Percentiles rank a stretch among this genome's conserved stretches.
These are phyloP conservation scores for Oasisia sp. DNA, from an alignment of 2,888 invertebrate genomes.

Conservation along the genomic window DNA sequence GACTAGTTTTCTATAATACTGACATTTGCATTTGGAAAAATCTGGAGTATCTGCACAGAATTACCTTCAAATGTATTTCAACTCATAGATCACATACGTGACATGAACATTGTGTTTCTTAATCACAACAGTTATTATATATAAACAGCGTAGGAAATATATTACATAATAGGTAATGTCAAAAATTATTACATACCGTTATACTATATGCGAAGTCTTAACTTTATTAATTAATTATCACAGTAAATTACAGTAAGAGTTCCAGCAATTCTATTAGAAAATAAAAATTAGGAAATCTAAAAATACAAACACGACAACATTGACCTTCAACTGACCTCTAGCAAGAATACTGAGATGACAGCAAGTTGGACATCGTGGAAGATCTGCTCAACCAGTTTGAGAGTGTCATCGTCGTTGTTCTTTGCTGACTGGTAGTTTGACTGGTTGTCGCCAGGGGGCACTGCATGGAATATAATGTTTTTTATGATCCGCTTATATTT, in stretches of 20 bases:
- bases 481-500: too few species aligned
- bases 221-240: too few species aligned
- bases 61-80: not conserved
- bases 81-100: not conserved
- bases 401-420: not conserved
- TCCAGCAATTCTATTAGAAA: too few species aligned
- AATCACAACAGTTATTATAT: too few species aligned
- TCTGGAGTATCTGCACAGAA: not conserved
- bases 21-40: not conserved
- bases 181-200: too few species aligned
- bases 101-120: too few species aligned
- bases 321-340: not conserved
- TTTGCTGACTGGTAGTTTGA: not conserved
- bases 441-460: conserved; percentile 2
- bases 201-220: too few species aligned
- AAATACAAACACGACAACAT: not conserved
- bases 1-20: not conserved
- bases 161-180: too few species aligned
- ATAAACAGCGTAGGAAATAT: too few species aligned
- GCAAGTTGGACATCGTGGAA: not conserved
- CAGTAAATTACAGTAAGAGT: too few species aligned
- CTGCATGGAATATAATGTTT: not conserved
- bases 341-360: not conserved
- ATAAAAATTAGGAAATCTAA: too few species aligned
- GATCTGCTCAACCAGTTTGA: not conserved